Base-by-base conservation (phyloP, 2,113 vertebrate genomes). In the Gnathochromis pfefferi region DNA sequence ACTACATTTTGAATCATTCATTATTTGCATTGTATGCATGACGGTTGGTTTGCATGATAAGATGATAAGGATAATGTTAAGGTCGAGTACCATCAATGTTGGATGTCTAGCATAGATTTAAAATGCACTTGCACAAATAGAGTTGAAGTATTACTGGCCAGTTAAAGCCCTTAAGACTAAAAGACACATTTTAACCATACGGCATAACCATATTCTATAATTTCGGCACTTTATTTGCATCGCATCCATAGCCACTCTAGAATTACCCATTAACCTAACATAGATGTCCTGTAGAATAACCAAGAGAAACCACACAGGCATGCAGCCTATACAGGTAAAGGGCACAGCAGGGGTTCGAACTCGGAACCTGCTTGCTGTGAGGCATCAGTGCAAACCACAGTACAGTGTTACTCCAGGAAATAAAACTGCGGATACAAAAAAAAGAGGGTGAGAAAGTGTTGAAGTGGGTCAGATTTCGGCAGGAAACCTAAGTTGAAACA, bases 381-480 rank as follows among this genome's bases (percentile, higher is more conserved):
- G 35, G 35, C 0, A 70, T 13, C n/a, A 14, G 35, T 70, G 12
- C 63, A 40, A 42, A 70, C 35, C 63, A 70, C n/a, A 40, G 12
- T 14, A 23, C 13, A 21, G 11, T 23, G n/a, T 40, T 68, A 23
- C 35, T 21, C n/a, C 0, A 3, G 35, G 5, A 68, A 23, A 68
- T 3, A 21, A 14, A 68, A 68, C 12, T 45, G 38, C 1, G 0
- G 21, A 16, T 2, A 3, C n/a, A 13, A 70, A 70, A 42, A 3
- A 14, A 16, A 26, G 8, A 73, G 14, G 5, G n/a, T 19, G 6
- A 31, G 73, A 78, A 51, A 49, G 73, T 78, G 73, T 7, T 49
- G 23, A 10, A 31, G 23, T 55, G n/a, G 51, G 4, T 17, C 0
- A 0, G 7, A 16, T 9, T 28, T 38, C 23, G 35, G 49, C 33